Conservation (phyloP, 1,140 invertebrate genomes). For the Hyles euphorbiae region DNA sequence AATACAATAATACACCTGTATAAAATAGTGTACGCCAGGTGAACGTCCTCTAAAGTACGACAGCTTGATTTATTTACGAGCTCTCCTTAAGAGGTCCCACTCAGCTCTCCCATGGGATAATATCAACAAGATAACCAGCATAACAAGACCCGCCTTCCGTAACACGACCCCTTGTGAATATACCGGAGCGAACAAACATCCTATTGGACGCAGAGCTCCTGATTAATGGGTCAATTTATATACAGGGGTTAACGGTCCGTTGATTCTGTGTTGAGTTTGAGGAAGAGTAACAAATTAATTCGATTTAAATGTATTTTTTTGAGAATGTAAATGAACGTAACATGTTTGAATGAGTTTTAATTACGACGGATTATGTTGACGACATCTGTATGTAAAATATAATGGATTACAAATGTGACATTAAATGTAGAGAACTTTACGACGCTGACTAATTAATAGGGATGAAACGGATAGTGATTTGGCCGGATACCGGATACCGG, state of each 20-base stretch:
- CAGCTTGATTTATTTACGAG: slow-evolving; percentile 50
- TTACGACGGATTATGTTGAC: too few species aligned
- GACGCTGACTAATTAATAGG: too few species aligned
- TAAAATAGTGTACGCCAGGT: slow-evolving; percentile 27
- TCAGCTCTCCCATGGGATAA: slow-evolving; percentile 20
- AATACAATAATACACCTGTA: too few species aligned
- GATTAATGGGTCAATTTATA: slow-evolving; percentile 26
- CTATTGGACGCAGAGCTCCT: slow-evolving; percentile 12
- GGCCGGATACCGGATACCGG: too few species aligned
- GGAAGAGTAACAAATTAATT: slow-evolving; percentile 3
- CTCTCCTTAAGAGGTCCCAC: slow-evolving; percentile 22
- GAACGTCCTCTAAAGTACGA: slow-evolving; percentile 43
- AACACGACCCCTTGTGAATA: slow-evolving; percentile 8
- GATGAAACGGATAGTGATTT: too few species aligned
- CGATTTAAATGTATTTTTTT: slow-evolving; percentile 4
- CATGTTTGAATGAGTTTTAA: too few species aligned
- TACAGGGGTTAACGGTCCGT: slow-evolving; percentile 27
- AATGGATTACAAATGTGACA: too few species aligned
- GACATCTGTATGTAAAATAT: too few species aligned
- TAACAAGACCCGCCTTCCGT: slow-evolving; percentile 19
- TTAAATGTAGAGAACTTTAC: too few species aligned
- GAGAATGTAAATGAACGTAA: too few species aligned
- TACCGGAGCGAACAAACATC: not conserved
- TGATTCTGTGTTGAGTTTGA: not conserved
- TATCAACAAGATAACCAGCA: slow-evolving; percentile 23